A percentile compares a stretch with the other conserved stretches of the same genome.
phyloP scores from a whole-genome alignment of 2,113 vertebrate species.

The Megatriorchis doriae region DNA sequence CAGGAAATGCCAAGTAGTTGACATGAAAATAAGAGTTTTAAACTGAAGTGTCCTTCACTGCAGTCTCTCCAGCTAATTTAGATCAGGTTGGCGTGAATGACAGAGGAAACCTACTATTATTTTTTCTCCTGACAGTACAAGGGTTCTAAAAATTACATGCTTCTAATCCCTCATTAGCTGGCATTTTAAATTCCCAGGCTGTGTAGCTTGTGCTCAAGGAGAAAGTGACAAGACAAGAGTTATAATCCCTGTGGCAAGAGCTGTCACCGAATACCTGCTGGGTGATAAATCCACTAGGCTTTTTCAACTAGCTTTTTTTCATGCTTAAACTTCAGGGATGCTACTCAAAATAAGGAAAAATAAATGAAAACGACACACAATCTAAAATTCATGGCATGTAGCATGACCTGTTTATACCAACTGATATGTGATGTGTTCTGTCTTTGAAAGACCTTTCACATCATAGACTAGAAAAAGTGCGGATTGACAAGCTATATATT shows the following conservation, averaged over 20 bases:
- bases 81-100: constrained; percentile 11
- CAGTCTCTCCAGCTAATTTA: constrained; percentile 21
- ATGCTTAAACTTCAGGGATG: not conserved
- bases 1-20: not conserved
- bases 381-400: constrained; percentile 8
- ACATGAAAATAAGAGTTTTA: not conserved
- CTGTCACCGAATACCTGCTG: constrained; percentile 30
- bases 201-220: constrained; percentile 3
- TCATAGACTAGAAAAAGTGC: not conserved
- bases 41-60: constrained; percentile 30
- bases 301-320: constrained; percentile 4
- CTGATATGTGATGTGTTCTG: not conserved
- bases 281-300: constrained; percentile 39
- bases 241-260: constrained; percentile 14
- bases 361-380: not conserved
- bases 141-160: constrained; percentile 38
- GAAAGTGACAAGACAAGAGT: constrained; percentile 40
- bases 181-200: constrained; percentile 26
- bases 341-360: constrained; percentile 31
- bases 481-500: not conserved
- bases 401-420: not conserved
- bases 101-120: constrained; percentile 32
- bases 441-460: not conserved
- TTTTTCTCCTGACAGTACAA: constrained; percentile 11
- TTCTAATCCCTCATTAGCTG: constrained; percentile 46